Percentiles rank a stretch among this genome's conserved stretches.
Conservation (phyloP, 92 coral and sea anemone species). For the Epizoanthus rinbou region DNA sequence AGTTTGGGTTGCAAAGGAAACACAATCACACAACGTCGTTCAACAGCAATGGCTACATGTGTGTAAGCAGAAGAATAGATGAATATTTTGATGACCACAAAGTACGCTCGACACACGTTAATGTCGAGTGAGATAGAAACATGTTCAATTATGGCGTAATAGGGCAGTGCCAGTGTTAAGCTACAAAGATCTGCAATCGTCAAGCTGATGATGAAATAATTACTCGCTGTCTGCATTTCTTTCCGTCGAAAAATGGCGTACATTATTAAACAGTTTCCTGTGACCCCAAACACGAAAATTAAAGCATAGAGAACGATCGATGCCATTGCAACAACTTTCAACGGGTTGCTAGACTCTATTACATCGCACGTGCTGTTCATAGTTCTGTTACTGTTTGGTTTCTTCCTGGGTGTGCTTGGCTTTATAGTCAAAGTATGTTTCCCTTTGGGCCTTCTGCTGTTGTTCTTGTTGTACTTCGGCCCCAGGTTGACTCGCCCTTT, state of each 20-base stretch:
- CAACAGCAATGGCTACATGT: conserved; percentile 54
- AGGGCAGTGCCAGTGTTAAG: neutral
- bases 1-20: conserved; percentile 44
- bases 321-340: neutral
- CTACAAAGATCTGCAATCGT: conserved; percentile 20
- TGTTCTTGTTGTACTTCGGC: no score
- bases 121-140: neutral
- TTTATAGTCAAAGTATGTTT: no score
- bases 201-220: conserved; percentile 29
- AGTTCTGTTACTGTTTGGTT: neutral
- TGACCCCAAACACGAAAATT: neutral
- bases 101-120: conserved; percentile 1
- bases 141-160: neutral
- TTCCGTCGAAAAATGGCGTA: neutral
- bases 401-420: neutral
- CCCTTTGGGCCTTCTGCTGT: no score
- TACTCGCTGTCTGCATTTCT: conserved; percentile 34
- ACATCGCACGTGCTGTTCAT: conserved; percentile 6
- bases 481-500: no score
- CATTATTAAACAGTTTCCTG: neutral
- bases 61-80: conserved; percentile 26
- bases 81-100: neutral
- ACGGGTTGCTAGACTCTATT: neutral
- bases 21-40: conserved; percentile 45
- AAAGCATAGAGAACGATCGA: neutral